Percentiles rank a stretch among this genome's conserved stretches.
Evolutionary conservation across 2,113 vertebrate genomes (phyloP).

Genomic region (Ciconia maguari): DNA sequence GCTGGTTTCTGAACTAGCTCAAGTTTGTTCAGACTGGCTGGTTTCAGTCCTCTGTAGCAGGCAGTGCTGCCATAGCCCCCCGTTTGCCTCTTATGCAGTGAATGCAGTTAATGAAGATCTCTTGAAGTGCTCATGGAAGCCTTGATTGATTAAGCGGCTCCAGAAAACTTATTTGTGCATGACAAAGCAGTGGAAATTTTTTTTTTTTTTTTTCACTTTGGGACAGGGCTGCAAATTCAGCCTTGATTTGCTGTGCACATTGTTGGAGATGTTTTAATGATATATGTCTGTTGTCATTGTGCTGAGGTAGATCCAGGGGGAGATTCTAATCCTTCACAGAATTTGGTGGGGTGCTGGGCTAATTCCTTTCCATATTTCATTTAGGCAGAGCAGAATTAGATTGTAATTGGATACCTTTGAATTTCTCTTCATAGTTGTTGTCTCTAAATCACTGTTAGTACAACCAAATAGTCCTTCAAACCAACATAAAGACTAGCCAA

Average conservation of each 20-base stretch:
- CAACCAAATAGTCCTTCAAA: not conserved
- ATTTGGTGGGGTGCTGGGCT: not conserved
- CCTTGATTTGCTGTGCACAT: not conserved
- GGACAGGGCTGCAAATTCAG: not conserved
- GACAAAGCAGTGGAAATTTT: not conserved
- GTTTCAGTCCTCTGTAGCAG: not conserved
- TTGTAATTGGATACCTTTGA: not conserved
- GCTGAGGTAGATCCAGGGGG: not conserved
- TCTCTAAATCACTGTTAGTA: not conserved
- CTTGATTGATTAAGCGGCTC: not conserved
- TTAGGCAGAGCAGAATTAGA: not conserved
- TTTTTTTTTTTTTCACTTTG: not conserved
- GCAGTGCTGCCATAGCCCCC: not conserved
- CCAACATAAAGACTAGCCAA: not conserved
- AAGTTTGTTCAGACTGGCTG: not conserved
- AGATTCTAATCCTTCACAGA: not conserved
- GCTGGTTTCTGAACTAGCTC: not conserved
- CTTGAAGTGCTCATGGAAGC: not conserved
- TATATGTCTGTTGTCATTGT: not conserved
- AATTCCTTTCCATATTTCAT: constrained; percentile 4
- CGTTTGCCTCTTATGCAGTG: not conserved
- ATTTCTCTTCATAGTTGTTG: not conserved
- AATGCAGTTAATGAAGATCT: not conserved
- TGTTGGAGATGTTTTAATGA: not conserved
- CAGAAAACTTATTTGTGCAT: not conserved